Evolutionary conservation across 2,797 vertebrate species (phyloP).

Genomic region (Coranthus polyacanthus): DNA sequence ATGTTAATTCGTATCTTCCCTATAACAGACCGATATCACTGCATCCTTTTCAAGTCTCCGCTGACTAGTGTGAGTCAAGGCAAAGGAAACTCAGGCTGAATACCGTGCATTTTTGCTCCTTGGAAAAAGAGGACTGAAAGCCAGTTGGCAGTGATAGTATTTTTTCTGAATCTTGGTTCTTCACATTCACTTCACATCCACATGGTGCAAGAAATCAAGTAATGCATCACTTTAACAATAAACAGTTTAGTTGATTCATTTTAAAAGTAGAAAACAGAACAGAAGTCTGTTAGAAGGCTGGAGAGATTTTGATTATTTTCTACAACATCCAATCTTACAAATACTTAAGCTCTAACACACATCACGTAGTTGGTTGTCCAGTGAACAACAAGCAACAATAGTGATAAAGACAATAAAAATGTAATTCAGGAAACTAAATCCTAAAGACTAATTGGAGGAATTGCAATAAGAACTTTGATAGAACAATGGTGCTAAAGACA

Average conservation of each 20-base stretch:
- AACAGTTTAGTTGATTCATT: not conserved
- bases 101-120: slow-evolving; percentile 70
- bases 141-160: slow-evolving; percentile 63
- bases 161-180: slow-evolving; percentile 1
- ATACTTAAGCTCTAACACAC: no score
- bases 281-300: no score
- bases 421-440: no score
- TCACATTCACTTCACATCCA: not conserved
- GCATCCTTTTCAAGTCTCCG: slow-evolving; percentile 31
- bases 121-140: slow-evolving; percentile 72
- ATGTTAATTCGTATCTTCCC: slow-evolving; percentile 25
- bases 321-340: no score
- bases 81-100: slow-evolving; percentile 50
- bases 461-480: no score
- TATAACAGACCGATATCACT: slow-evolving; percentile 5
- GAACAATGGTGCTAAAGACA: no score
- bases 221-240: not conserved
- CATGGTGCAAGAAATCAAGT: not conserved
- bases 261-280: no score
- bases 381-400: no score
- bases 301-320: no score
- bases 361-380: no score
- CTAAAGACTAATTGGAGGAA: no score
- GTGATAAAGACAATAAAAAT: no score
- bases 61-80: slow-evolving; percentile 21